Evolutionary conservation across 2,888 invertebrate species (phyloP), one percentile per base, ranked within the genome.

Genomic region (Scaptomyza parva): DNA sequence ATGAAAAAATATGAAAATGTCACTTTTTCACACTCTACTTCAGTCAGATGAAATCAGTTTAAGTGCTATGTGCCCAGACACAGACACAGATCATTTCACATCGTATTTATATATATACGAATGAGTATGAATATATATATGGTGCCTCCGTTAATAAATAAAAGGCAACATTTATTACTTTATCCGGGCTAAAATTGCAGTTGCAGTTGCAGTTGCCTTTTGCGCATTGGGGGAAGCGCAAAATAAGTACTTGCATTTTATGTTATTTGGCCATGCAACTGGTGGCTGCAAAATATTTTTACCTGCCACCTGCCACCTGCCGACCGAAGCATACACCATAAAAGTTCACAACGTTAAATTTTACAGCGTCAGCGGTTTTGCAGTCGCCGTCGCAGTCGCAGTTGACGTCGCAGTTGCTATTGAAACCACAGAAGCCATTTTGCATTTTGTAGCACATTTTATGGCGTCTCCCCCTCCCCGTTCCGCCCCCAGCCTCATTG

Each of bases 391-490:
- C 50, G 30, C 7, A 7, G 57, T 43, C 6, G 33, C 14, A 7
- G 62, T 18, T 7, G 55, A 20, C 28, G 66, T 37, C 47, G 62
- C 63, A 12, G 80, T 77, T 84, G 88, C 85, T 71, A 86, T 86
- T 88, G 88, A 84, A 86, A 86, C 84, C 84, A 48, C 88, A 83
- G 77, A 86, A 88, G 77, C 88, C 86, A 87, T 83, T 83, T 86
- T 86, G 88, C 88, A 84, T 84, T 88, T 86, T 85, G 84, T 68
- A 84, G 87, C 87, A 84, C 87, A 86, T 84, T 83, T 88, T 86
- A 86, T 79, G 84, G 80, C 70, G 59, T 55, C 47, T n/a, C n/a
- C n/a, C n/a, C n/a, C n/a, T n/a, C n/a, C n/a, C n/a, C n/a, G n/a
- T n/a, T n/a, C n/a, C n/a, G n/a, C n/a, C n/a, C n/a, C n/a, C n/a